Evolutionary conservation across 2,888 invertebrate species (phyloP), one percentile per base, ranked within the genome.

Genomic region (Eristalis tenax): DNA sequence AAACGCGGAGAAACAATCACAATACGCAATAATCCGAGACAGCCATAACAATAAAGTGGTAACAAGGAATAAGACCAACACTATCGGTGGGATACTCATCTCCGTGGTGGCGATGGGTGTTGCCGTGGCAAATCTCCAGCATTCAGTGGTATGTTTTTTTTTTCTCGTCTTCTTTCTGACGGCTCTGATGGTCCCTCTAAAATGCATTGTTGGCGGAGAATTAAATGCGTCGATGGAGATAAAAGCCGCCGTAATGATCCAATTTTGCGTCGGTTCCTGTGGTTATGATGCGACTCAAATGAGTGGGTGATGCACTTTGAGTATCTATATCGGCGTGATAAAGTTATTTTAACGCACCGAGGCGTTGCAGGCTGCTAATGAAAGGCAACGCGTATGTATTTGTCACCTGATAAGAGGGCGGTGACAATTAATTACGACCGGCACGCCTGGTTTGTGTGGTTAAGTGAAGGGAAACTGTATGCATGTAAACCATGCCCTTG

Each of bases 11-110:
- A 83, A 83, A 83, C 83, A 83, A 83, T 87, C 79, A 80, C 79
- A 87, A 87, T 87, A 83, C 63, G 68, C 79, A 68, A 83, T 80
- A 83, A 87, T 65, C 71, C 64, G 79, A 50, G 6, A 56, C 73
- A 73, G 73, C 82, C 75, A 83, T 83, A 87, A 83, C 87, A 87
- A 87, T 83, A 87, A 87, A 87, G 75, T 87, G 43, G 83, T 76
- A 79, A 83, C 75, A 80, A 75, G 78, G 70, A 66, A 83, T 77
- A 73, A 74, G 26, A 26, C 59, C 23, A 70, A 71, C 70, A 64
- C 69, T 81, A 85, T 75, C 61, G 74, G 83, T 65, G 69, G 61
- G 70, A 56, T 22, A 28, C 50, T 70, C 75, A 79, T 70, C 70
- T 70, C 63, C n/a, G 18, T 18, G 50, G 18, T 5, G 43, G 43